A percentile compares a stretch with the other conserved stretches of the same genome.
Conservation (phyloP, 2,113 vertebrate genomes). For the Loxodonta africana region DNA sequence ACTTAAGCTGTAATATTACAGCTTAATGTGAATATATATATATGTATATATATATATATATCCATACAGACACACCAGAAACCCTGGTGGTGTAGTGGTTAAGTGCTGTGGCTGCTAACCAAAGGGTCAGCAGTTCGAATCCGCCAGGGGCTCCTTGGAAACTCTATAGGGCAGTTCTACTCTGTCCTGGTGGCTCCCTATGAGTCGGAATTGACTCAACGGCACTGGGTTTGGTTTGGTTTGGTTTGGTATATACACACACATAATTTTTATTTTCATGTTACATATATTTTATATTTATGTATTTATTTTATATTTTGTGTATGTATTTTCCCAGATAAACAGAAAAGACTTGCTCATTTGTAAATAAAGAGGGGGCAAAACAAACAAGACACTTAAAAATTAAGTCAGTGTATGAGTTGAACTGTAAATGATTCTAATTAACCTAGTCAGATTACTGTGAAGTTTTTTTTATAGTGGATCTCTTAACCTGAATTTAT, state of each 20-base stretch:
- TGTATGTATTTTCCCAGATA: neutral
- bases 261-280: neutral
- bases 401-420: neutral
- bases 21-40: too few species aligned
- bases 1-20: neutral
- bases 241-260: too few species aligned
- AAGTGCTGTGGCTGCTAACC: too few species aligned
- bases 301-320: neutral
- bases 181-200: too few species aligned
- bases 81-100: too few species aligned
- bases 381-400: neutral
- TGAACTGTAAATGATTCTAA: constrained; percentile 2
- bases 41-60: too few species aligned
- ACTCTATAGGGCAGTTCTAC: too few species aligned
- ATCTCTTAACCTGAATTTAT: constrained; percentile 14
- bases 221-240: too few species aligned
- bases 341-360: neutral
- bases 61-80: too few species aligned
- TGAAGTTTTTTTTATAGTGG: neutral
- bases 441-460: neutral
- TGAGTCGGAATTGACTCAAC: too few species aligned
- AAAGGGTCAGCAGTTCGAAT: too few species aligned
- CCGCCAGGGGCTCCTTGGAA: too few species aligned
- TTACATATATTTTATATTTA: neutral
- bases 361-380: constrained; percentile 15